These are phyloP conservation scores for Aphodius sticticus DNA, from an alignment of 2,888 invertebrate species.

Conservation along the genomic window DNA sequence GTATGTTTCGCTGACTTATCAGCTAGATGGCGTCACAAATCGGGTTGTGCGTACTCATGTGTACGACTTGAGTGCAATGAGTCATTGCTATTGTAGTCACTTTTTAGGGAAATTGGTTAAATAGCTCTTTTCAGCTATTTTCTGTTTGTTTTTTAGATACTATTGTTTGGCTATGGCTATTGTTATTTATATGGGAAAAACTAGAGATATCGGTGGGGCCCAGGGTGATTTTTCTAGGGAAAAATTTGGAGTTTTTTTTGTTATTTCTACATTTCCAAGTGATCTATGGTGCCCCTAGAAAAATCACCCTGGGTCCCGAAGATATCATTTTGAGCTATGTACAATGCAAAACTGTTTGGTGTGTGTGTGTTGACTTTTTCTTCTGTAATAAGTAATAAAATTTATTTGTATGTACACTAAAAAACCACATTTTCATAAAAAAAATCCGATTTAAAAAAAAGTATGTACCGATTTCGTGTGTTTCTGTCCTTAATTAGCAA, in stretches of 20 bases:
- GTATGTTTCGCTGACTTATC: slow-evolving; percentile 5
- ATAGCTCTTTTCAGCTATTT: slow-evolving; percentile 24
- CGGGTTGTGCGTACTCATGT: background rate
- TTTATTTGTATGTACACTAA: background rate
- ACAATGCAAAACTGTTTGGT: background rate
- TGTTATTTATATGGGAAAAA: slow-evolving; percentile 53
- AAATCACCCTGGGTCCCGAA: slow-evolving; percentile 8
- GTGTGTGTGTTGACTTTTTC: slow-evolving; percentile 16
- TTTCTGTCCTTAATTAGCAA: background rate
- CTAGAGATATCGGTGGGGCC: slow-evolving; percentile 25
- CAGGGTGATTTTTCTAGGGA: background rate
- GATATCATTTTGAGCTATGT: background rate
- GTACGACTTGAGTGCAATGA: slow-evolving; percentile 6
- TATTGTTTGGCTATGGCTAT: slow-evolving; percentile 53
- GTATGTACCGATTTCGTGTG: background rate
- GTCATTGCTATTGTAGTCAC: slow-evolving; percentile 50
- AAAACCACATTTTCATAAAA: slow-evolving; percentile 19
- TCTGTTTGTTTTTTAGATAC: slow-evolving; percentile 42
- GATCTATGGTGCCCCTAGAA: background rate
- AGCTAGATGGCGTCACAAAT: slow-evolving; percentile 23
- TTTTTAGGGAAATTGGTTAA: slow-evolving; percentile 57
- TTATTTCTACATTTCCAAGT: no score
- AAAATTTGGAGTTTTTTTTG: background rate
- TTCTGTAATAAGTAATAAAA: slow-evolving; percentile 16
- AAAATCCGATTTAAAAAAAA: slow-evolving; percentile 5